Conservation (phyloP, 1,140 invertebrate species). For the Arion vulgaris region DNA sequence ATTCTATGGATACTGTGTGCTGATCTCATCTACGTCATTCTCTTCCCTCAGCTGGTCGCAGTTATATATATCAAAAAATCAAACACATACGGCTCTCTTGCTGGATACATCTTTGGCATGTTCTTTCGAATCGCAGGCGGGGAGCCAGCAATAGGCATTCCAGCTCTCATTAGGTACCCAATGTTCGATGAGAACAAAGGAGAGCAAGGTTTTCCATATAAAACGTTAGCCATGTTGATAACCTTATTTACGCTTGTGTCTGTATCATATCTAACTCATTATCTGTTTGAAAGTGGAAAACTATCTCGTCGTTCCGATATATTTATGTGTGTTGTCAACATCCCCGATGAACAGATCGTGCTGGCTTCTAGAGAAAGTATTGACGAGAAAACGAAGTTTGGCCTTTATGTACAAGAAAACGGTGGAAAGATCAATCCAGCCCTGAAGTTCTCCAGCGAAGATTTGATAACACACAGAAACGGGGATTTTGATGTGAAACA, state of each 20-base stretch:
- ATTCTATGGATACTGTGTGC: constrained; percentile 96
- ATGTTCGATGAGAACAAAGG: constrained; percentile 82
- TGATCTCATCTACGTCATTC: constrained; percentile 96
- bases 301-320: constrained; percentile 66
- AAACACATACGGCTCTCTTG: constrained; percentile 96
- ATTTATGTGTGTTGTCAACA: constrained; percentile 83
- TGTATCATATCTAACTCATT: constrained; percentile 74
- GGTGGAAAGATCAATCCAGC: constrained; percentile 92
- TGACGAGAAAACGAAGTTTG: constrained; percentile 59
- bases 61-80: constrained; percentile 83
- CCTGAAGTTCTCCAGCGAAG: constrained; percentile 89
- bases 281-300: constrained; percentile 73
- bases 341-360: constrained; percentile 81
- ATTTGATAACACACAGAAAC: constrained; percentile 76
- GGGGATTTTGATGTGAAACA: constrained; percentile 77
- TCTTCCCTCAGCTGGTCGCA: constrained; percentile 97
- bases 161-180: constrained; percentile 89
- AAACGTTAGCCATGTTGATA: constrained; percentile 76
- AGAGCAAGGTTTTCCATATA: constrained; percentile 78
- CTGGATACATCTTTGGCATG: constrained; percentile 87
- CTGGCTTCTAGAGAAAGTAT: constrained; percentile 55
- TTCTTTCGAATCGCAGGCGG: constrained; percentile 89
- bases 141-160: constrained; percentile 86
- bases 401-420: constrained; percentile 71
- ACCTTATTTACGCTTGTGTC: constrained; percentile 78